Base-by-base conservation (phyloP, 2,113 vertebrate genomes). In the human (Homo sapiens) region DNA sequence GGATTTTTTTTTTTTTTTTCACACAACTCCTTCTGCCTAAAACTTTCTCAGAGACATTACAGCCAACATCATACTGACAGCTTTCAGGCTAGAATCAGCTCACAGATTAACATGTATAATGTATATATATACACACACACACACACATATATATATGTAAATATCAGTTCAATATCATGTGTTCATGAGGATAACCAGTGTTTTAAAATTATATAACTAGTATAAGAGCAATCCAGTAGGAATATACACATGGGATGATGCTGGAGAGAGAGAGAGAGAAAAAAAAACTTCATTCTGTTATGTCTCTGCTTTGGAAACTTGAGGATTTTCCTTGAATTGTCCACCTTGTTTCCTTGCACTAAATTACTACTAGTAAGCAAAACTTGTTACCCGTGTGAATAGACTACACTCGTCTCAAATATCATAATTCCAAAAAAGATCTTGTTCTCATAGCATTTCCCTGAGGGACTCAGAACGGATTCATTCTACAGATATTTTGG, bases 391-490 rank as follows among this genome's bases (percentile, higher is more conserved):
- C 80, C 95, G 61, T 55, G 23, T 90, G 90, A 97, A 94, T 89
- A 95, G 80, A 95, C 83, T 93, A 90, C 43, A 79, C 84, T 97
- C 97, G 90, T 98, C 90, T 97, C 90, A 93, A 97, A 97, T 94
- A 95, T 94, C 95, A 84, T 35, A 76, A 92, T 95, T 89, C 90
- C 66, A n/a, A 72, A 95, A 96, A 93, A 48, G 59, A 86, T 89
- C 88, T 87, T 94, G 88, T 95, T 96, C 90, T 94, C 17, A 35
- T 83, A 87, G 75, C 38, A 70, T 93, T 93, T 92, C 70, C 92
- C 90, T 94, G 30, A 12, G 50, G 23, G 87, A 94, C 87, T 90
- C 55, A 84, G 90, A 89, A 96, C 81, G 92, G 95, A 95, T 96
- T 97, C 94, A 78, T 95, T 95, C 87, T 95, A 81, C 43, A 96